A percentile compares a stretch with the other conserved stretches of the same genome.
Conservation (phyloP, 2,113 vertebrate genomes). For the Orcinus orca region DNA sequence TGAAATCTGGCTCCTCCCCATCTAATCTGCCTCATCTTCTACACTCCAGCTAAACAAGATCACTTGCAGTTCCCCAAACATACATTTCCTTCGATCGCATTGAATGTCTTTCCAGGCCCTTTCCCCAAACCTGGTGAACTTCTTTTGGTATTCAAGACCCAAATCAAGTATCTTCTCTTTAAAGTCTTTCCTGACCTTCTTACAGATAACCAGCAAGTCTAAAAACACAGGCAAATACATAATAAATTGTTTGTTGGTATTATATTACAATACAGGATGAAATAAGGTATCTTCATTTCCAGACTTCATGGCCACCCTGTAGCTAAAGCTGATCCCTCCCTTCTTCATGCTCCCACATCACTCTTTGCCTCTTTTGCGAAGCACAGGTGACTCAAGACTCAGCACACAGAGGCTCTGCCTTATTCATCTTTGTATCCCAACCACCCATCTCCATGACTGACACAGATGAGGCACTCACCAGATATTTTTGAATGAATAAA, state of each 20-base stretch:
- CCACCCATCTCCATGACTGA: neutral
- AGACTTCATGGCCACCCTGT: neutral
- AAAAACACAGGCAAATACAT: neutral
- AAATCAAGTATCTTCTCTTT: neutral
- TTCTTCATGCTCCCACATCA: too few species aligned
- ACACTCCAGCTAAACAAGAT: neutral
- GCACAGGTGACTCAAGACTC: neutral
- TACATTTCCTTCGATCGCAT: neutral
- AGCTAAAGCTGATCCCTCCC: neutral
- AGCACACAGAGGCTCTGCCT: neutral
- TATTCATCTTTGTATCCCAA: neutral
- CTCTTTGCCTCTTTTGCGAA: neutral
- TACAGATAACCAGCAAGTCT: neutral
- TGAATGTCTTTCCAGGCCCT: neutral
- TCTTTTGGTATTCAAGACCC: neutral
- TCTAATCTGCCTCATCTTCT: neutral
- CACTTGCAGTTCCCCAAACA: neutral
- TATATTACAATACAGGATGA: neutral
- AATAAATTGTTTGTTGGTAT: neutral
- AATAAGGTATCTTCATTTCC: neutral
- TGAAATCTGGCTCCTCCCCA: neutral
- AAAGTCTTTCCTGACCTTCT: neutral
- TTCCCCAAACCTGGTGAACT: neutral
- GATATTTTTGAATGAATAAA: neutral
- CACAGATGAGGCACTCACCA: neutral